Percentiles rank a stretch among this genome's conserved stretches.
Conservation (phyloP, 2,113 vertebrate species). For the Ctenomys sociabilis region DNA sequence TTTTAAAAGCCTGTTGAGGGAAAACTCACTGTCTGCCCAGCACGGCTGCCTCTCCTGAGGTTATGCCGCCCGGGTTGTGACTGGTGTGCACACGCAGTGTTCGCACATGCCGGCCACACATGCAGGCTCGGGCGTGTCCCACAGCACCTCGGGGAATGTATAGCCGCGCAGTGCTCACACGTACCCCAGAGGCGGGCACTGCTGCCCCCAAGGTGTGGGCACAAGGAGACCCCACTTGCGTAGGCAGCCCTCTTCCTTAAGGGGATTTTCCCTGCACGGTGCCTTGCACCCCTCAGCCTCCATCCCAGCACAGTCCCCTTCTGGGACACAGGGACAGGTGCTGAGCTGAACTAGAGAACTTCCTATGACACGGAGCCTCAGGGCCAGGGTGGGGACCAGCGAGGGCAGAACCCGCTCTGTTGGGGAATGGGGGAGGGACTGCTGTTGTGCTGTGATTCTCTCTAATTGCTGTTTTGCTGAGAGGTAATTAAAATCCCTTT, state of each 20-base stretch:
- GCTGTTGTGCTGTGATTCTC: conserved; percentile 87
- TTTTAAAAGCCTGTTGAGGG: conserved; percentile 80
- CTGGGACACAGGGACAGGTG: not conserved
- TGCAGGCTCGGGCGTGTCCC: not conserved
- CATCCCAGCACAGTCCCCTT: not conserved
- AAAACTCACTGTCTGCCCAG: not conserved
- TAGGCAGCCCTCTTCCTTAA: rapidly evolving
- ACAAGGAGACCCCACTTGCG: not conserved
- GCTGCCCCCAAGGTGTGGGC: not conserved
- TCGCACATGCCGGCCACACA: not conserved
- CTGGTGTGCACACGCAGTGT: not conserved
- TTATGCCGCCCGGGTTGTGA: not conserved
- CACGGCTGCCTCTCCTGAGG: not conserved
- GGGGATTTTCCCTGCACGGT: not conserved
- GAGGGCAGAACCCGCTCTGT: conserved; percentile 16
- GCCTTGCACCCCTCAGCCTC: not conserved
- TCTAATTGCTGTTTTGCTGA: conserved; percentile 92
- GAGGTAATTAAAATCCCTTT: conserved; percentile 93
- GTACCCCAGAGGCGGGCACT: not conserved
- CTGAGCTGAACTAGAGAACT: not conserved
- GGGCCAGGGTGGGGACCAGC: not conserved
- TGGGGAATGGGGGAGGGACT: conserved; percentile 48
- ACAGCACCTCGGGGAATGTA: not conserved
- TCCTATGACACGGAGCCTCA: not conserved
- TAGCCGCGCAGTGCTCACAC: not conserved